Evolutionary conservation across 2,888 invertebrate genomes (phyloP).

Genomic region (Eustalomyia histrio): DNA sequence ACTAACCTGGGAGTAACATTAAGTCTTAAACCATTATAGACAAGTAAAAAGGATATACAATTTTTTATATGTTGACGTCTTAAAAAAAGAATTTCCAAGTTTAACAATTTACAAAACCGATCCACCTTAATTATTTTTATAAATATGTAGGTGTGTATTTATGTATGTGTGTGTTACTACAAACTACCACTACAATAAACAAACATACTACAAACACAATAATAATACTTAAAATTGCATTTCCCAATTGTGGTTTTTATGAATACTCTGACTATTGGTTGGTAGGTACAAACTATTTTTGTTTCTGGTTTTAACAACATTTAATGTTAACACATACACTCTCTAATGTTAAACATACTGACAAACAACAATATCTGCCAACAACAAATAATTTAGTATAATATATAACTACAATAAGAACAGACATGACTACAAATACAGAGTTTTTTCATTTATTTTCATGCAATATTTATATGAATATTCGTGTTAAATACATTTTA

Average conservation of each 20-base stretch:
- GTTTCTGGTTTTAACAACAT: conserved; percentile 60
- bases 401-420: conserved; percentile 35
- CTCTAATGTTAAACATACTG: not conserved
- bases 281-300: conserved; percentile 47
- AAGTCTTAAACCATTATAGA: too few species aligned
- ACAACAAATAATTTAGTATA: not conserved
- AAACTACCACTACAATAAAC: not conserved
- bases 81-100: too few species aligned
- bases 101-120: too few species aligned
- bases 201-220: conserved; percentile 10
- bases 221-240: conserved; percentile 53
- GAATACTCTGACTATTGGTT: conserved; percentile 43
- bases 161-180: not conserved
- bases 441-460: too few species aligned
- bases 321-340: conserved; percentile 51
- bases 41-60: too few species aligned
- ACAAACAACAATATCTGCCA: conserved; percentile 33
- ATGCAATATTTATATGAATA: not conserved
- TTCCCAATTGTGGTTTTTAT: conserved; percentile 61
- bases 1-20: too few species aligned
- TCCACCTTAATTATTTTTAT: too few species aligned
- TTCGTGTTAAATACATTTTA: not conserved
- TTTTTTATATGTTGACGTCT: too few species aligned
- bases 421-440: conserved; percentile 35
- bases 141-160: not conserved